phyloP scores from a whole-genome alignment of 2,888 invertebrate genomes.

The Tridacna crocea region DNA sequence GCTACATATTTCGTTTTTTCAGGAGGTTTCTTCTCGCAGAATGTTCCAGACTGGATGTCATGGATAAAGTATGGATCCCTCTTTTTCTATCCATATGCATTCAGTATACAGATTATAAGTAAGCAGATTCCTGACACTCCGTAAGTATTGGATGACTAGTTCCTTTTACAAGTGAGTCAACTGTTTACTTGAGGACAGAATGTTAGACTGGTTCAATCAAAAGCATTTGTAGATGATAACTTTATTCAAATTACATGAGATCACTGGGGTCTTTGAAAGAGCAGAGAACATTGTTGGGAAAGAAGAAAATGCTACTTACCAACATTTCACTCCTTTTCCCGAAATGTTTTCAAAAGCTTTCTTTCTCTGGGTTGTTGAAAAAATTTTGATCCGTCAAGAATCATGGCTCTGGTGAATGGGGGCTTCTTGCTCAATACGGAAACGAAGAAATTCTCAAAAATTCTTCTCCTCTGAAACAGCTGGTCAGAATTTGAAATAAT shows the following conservation, averaged over 20 bases:
- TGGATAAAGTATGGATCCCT: conserved; percentile 69
- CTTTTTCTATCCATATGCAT: conserved; percentile 91
- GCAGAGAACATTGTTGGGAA: neutral
- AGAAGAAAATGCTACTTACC: neutral
- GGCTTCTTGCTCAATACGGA: no score
- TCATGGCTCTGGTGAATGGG: no score
- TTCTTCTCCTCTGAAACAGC: no score
- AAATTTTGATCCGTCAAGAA: no score
- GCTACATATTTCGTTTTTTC: conserved; percentile 21
- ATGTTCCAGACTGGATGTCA: conserved; percentile 65
- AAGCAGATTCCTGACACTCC: conserved; percentile 88
- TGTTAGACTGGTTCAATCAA: neutral
- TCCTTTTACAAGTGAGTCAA: no score
- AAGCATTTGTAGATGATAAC: neutral
- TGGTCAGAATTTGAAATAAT: no score
- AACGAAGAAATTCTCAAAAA: no score
- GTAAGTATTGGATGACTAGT: conserved; percentile 87
- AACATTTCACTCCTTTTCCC: neutral
- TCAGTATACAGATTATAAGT: conserved; percentile 92
- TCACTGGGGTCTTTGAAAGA: no score
- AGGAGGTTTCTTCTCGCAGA: conserved; percentile 71
- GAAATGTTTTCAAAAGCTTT: no score
- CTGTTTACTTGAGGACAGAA: neutral
- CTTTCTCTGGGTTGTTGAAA: no score
- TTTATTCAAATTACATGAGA: no score